Conservation (phyloP, 1,140 invertebrate species). For the Eufriesea mexicana region DNA sequence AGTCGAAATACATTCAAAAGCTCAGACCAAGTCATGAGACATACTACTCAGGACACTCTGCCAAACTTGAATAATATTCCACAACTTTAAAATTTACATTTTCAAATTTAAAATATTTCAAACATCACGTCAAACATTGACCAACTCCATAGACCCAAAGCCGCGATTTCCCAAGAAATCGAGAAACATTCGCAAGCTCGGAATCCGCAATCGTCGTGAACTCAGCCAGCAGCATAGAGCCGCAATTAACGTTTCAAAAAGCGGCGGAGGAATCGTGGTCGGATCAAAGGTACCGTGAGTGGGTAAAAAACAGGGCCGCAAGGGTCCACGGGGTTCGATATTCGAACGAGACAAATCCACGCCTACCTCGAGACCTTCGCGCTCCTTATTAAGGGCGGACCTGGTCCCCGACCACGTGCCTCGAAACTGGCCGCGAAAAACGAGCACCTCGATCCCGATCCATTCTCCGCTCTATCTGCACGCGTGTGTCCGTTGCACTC, state of each 20-base stretch:
- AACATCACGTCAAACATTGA: too few relatives aligned
- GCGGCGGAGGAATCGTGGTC: not conserved
- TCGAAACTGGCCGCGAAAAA: constrained; percentile 35
- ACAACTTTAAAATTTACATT: too few relatives aligned
- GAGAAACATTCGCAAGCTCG: too few relatives aligned
- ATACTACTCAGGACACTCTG: too few relatives aligned
- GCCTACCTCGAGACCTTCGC: constrained; percentile 59
- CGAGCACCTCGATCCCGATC: constrained; percentile 33
- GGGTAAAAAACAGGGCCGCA: constrained; percentile 15
- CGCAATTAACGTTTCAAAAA: constrained; percentile 27
- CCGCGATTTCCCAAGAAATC: too few relatives aligned
- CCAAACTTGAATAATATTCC: too few relatives aligned
- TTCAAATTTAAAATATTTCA: too few relatives aligned
- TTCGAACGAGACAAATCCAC: constrained; percentile 64
- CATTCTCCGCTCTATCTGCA: not conserved
- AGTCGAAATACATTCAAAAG: too few relatives aligned
- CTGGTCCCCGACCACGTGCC: constrained; percentile 13
- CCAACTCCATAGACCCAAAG: too few relatives aligned
- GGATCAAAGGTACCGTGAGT: constrained; percentile 27
- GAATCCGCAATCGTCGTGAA: too few relatives aligned
- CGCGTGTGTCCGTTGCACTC: not conserved
- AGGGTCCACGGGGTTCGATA: constrained; percentile 38
- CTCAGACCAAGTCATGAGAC: too few relatives aligned
- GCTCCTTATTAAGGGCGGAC: constrained; percentile 62
- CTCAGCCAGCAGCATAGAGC: too few relatives aligned